phyloP scores from a whole-genome alignment of 2,113 vertebrate genomes.

The Mus spicilegus region DNA sequence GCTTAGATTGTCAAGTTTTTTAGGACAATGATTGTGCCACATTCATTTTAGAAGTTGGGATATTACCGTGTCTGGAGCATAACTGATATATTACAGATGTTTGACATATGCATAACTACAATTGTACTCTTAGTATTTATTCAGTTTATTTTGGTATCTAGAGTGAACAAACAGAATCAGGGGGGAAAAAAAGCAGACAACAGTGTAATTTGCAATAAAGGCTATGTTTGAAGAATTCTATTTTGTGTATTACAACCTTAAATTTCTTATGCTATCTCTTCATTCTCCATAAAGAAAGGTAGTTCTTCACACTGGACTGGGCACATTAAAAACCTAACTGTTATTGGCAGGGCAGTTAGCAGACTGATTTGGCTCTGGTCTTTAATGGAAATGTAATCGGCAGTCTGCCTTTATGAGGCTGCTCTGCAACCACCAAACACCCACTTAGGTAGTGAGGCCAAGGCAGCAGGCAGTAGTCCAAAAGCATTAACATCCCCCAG shows the following conservation, averaged over 20 bases:
- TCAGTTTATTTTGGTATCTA: not conserved
- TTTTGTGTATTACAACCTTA: conserved; percentile 60
- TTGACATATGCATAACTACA: conserved; percentile 4
- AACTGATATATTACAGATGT: not conserved
- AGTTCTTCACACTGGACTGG: conserved; percentile 74
- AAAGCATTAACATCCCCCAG: conserved; percentile 85
- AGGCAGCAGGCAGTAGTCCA: conserved; percentile 83
- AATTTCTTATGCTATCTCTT: conserved; percentile 53
- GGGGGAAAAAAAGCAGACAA: not conserved
- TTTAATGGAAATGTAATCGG: conserved; percentile 89
- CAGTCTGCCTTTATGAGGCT: conserved; percentile 84
- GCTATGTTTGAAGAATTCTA: conserved; percentile 32
- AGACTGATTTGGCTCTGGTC: conserved; percentile 81
- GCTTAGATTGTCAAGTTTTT: not conserved
- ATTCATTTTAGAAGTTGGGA: not conserved
- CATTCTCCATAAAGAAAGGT: conserved; percentile 56
- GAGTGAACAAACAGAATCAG: not conserved
- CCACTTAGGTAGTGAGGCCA: conserved; percentile 82
- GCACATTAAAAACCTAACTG: conserved; percentile 65
- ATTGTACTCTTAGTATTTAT: not conserved
- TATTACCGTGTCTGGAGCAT: not conserved
- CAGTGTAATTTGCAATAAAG: conserved; percentile 6
- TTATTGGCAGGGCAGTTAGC: conserved; percentile 82
- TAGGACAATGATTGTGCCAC: not conserved
- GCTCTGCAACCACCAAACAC: conserved; percentile 80